Evolutionary conservation across 2,797 vertebrate species (phyloP), one percentile per base, ranked within the genome.

Genomic region (Ammospiza maritima): DNA sequence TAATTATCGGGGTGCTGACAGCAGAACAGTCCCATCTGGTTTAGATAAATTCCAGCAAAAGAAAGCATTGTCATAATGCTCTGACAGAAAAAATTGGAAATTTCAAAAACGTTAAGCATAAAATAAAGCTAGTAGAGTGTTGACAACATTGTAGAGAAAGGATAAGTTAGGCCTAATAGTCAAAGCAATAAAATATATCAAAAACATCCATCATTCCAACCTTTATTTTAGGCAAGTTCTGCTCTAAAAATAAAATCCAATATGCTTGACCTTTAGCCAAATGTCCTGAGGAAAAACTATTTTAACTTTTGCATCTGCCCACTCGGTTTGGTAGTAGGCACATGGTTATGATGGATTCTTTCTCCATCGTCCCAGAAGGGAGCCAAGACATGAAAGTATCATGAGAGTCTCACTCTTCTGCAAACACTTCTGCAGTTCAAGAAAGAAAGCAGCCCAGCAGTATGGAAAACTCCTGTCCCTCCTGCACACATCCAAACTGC

Each of bases 221-320:
- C 73, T 90, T 93, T 93, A 72, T 81, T 90, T 91, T 89, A 75
- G 58, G 44, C n/a, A 81, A 90, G 50, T 78, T 94, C 15, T 78
- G 36, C 53, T 93, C 85, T 73, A 88, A 90, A 94, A 64, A 54
- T 38, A 76, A 91, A 89, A 88, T 66, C 18, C 45, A 83, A 18
- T 54, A 65, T 51, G 54, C n/a, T 76, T 66, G 82, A 75, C 62
- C 66, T 90, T 78, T 32, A 93, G 58, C 12, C 66, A 72, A 80
- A 79, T 19, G 6, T 62, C 34, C 40, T 29, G 65, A 61, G 27
- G 53, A 81, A 89, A 66, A 82, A 16, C 16, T 79, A 38, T 23
- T 81, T 86, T 42, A 44, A 69, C 20, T 82, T 91, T 57, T 77
- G 10, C 2, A 13, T 42, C 29, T 81, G 16, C 56, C 9, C 27